These are phyloP conservation scores for Proterorhinus semilunaris DNA, from an alignment of 2,113 vertebrate species.

Conservation along the genomic window DNA sequence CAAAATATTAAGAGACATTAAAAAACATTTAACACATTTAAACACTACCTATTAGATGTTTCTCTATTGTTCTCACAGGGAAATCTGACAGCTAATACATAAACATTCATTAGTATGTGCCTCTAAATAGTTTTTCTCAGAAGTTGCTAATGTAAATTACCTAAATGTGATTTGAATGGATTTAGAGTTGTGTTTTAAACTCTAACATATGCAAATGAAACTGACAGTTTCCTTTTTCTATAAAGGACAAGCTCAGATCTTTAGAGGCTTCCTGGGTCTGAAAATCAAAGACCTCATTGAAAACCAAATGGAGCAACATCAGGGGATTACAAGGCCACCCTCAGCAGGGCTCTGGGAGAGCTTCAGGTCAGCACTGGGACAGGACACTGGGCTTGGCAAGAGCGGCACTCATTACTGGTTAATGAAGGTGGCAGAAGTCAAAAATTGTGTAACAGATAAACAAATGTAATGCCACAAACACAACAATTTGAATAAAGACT, in stretches of 20 bases:
- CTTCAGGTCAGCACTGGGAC: conserved; percentile 46
- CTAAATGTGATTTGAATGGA: conserved; percentile 32
- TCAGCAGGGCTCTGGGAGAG: conserved; percentile 49
- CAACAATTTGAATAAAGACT: too few species aligned
- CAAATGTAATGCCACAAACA: too few species aligned
- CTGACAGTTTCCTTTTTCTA: conserved; percentile 45
- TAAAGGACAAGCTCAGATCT: conserved; percentile 61
- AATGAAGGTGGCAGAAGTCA: too few species aligned
- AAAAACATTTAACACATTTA: too few species aligned
- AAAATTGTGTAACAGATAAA: too few species aligned
- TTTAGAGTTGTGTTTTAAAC: conserved; percentile 50
- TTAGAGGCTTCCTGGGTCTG: conserved; percentile 58
- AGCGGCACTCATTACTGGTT: background rate
- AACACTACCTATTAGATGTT: too few species aligned
- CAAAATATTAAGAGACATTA: too few species aligned
- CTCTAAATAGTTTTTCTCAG: conserved; percentile 7
- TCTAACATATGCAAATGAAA: conserved; percentile 68
- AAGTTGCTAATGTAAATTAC: conserved; percentile 22
- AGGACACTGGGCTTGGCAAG: background rate
- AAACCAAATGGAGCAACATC: conserved; percentile 73
- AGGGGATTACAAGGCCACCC: conserved; percentile 69
- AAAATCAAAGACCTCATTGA: conserved; percentile 74
- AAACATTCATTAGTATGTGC: background rate
- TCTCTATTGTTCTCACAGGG: background rate
- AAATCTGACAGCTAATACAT: too few species aligned